Base-by-base conservation (phyloP, 2,888 invertebrate species). In the Nematopogon swammerdamellus region DNA sequence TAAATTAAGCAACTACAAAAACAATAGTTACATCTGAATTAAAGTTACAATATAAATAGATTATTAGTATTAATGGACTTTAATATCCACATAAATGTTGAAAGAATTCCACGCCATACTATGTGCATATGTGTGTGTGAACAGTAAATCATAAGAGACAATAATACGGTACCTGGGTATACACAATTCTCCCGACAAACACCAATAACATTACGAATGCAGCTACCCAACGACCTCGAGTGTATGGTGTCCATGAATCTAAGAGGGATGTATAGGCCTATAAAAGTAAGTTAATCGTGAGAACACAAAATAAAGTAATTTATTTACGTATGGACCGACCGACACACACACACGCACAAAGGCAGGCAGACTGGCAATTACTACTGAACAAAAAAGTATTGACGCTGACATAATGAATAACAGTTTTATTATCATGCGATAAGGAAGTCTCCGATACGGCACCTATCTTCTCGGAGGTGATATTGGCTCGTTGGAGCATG, bases 201-300 rank as follows among this genome's bases (percentile, higher is more conserved):
- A 61, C 63, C 55, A 63, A 56, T 54, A 73, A 50, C 53, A 75
- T 64, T 50, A 72, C 61, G 51, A 68, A 59, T 49, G 70, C 69
- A 52, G 63, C 59, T 49, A 70, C 56, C 75, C 75, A 75, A 60
- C 75, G 63, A 50, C 58, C 51, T 56, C 65, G 67, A 57, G 62
- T 63, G 70, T 71, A 71, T 48, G 75, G 75, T 56, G 74, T 73
- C 59, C 72, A 71, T 63, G 67, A 68, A 64, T 75, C 75, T 72
- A 75, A 71, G 67, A 73, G 65, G 61, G 69, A 72, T 61, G 73
- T 72, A 66, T 73, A 73, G 60, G 67, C 70, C 75, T 75, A 72
- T 57, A 74, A 73, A 64, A 63, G 55, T 62, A 51, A 60, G 56
- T 56, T 58, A 53, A 55, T 55, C 14, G 30, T 36, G 14, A 30